Evolutionary conservation across 2,888 invertebrate species (phyloP), one percentile per base, ranked within the genome.

Genomic region (Brachynemurus nebulosus): DNA sequence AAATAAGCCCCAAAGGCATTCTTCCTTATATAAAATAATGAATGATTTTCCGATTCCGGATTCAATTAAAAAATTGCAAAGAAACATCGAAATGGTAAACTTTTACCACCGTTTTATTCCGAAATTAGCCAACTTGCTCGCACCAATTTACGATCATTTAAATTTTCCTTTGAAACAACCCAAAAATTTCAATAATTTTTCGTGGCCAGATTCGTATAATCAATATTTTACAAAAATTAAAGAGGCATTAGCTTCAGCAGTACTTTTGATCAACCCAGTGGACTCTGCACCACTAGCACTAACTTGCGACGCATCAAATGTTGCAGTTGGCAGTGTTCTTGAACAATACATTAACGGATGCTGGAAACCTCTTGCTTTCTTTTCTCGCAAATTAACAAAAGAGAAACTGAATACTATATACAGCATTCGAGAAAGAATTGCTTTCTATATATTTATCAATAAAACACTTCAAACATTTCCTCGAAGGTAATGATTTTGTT

Each of bases 321-420:
- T 12, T 5, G 5, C n/a, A 34, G 12, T 34, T 12, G 34, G 5
- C 12, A 14, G 34, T 12, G 34, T 34, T 5, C 12, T 12, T 12
- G 12, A 34, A 34, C 34, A 34, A 34, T 34, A 14, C 12, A 14
- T n/a, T 6, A n/a, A 34, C 5, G 12, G 12, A 5, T 5, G 11
- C 5, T 34, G 34, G 34, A 11, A 34, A 34, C 34, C 34, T 8
- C 34, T 34, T 34, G 34, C 34, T 34, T 34, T 34, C 34, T 34
- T 34, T n/a, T 34, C 34, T 14, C 7, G 34, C 5, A 34, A 34
- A 12, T 5, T 34, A 34, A 34, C n/a, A n/a, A n/a, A n/a, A n/a
- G n/a, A n/a, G n/a, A n/a, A n/a, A n/a, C n/a, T n/a, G n/a, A n/a
- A n/a, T n/a, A n/a, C n/a, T n/a, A n/a, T n/a, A n/a, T n/a, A n/a